These are phyloP conservation scores for Anorthoa munda DNA, from an alignment of 2,888 invertebrate species.

Conservation along the genomic window DNA sequence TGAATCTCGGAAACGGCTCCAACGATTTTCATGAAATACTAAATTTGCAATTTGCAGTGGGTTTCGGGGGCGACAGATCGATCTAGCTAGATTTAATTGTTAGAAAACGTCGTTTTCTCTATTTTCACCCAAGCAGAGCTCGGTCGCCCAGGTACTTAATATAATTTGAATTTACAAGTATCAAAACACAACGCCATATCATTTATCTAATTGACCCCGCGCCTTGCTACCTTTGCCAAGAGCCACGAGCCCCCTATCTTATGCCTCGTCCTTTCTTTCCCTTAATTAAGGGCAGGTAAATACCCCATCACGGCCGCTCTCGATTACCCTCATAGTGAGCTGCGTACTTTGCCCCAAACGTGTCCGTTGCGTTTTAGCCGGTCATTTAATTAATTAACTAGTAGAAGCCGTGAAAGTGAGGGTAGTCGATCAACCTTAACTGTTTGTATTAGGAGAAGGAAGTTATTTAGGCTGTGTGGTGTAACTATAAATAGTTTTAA, in stretches of 20 bases:
- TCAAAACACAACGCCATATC: background rate
- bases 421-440: constrained; percentile 43
- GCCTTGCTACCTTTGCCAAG: background rate
- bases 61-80: too few relatives aligned
- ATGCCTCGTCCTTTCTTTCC: constrained; percentile 20
- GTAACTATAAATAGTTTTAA: too few relatives aligned
- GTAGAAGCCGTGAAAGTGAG: constrained; percentile 25
- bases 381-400: constrained; percentile 56
- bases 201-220: background rate
- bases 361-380: constrained; percentile 43
- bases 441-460: constrained; percentile 11
- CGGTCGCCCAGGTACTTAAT: too few relatives aligned
- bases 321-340: constrained; percentile 36
- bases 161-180: too few relatives aligned
- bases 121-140: too few relatives aligned
- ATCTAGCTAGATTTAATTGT: too few relatives aligned
- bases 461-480: too few relatives aligned
- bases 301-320: constrained; percentile 29
- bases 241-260: background rate
- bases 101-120: too few relatives aligned
- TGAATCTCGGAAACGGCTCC: too few relatives aligned
- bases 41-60: too few relatives aligned
- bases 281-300: constrained; percentile 55
- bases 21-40: too few relatives aligned
- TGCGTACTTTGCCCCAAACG: constrained; percentile 32